phyloP scores from a whole-genome alignment of 2,888 invertebrate genomes.

The Syrista parreyssii region DNA sequence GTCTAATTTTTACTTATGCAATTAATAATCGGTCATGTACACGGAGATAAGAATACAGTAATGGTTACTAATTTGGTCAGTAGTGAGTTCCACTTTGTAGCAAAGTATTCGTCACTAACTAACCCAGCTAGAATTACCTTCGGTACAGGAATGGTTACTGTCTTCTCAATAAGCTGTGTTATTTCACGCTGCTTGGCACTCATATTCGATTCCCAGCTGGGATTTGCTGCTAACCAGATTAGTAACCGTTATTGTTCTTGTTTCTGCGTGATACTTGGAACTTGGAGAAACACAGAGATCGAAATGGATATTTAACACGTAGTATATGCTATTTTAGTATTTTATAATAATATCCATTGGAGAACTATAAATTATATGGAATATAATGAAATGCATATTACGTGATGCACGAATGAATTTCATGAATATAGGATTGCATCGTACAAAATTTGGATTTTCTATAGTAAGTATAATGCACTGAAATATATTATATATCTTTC shows the following conservation, averaged over 20 bases:
- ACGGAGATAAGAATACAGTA: not conserved
- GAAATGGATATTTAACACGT: not conserved
- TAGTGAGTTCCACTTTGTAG: not conserved
- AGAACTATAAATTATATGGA: not conserved
- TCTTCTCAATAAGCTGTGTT: not conserved
- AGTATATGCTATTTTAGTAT: not conserved
- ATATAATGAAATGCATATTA: not conserved
- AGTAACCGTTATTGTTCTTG: not conserved
- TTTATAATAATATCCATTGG: not conserved
- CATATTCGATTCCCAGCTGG: not conserved
- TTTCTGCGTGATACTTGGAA: not conserved
- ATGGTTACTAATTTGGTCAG: not conserved
- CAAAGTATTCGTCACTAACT: not conserved
- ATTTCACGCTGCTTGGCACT: not conserved
- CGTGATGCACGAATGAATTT: not conserved
- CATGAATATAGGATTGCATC: not conserved
- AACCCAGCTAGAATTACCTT: not conserved
- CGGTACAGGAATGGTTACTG: not conserved
- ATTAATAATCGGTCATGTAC: not conserved
- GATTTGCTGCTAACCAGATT: not conserved
- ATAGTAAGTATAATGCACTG: too few species aligned
- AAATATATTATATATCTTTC: not conserved
- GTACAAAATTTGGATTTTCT: not conserved
- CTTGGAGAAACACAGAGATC: not conserved
- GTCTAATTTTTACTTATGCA: not conserved